Evolutionary conservation across 2,888 invertebrate genomes (phyloP), one percentile per base, ranked within the genome.

Genomic region (Lysandra coridon): DNA sequence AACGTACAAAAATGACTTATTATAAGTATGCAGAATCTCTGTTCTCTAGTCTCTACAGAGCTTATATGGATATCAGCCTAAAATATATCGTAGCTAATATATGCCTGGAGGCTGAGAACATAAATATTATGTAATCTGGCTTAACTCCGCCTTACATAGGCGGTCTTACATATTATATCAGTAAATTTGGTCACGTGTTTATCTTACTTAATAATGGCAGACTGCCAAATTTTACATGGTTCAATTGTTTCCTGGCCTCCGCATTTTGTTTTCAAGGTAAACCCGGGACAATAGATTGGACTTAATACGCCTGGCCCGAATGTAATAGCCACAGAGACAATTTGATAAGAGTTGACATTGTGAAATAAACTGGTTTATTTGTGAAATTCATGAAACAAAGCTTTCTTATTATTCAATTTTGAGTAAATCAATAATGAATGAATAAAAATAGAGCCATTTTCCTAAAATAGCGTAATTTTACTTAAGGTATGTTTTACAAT

Each of bases 161-260:
- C 23, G 23, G 64, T 64, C 64, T 69, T 69, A 69, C 69, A 69
- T 69, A 69, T 33, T 69, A 33, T 69, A 69, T 69, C 33, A 69
- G 69, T 33, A 69, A 64, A 69, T 33, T 69, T 75, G 53, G 44
- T 75, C 75, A 75, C 44, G 44, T 75, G 75, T 75, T 75, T 49
- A 75, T 75, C 75, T 75, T 75, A 75, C 75, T 75, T 75, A 75
- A 75, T 53, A 49, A 75, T 75, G 75, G 49, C 75, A 44, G 44
- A 10, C 23, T 74, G 73, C 73, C 73, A 74, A 74, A 44, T 74
- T 74, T 73, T 74, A 74, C 73, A 74, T 44, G 73, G 73, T 44
- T 74, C 73, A 74, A 74, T 74, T 74, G 73, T 74, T 74, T 74
- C 23, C 73, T 74, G 73, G 73, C 73, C 73, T 74, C 73, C 44